phyloP scores from a whole-genome alignment of 1,140 invertebrate genomes.

The Mamestra configurata region DNA sequence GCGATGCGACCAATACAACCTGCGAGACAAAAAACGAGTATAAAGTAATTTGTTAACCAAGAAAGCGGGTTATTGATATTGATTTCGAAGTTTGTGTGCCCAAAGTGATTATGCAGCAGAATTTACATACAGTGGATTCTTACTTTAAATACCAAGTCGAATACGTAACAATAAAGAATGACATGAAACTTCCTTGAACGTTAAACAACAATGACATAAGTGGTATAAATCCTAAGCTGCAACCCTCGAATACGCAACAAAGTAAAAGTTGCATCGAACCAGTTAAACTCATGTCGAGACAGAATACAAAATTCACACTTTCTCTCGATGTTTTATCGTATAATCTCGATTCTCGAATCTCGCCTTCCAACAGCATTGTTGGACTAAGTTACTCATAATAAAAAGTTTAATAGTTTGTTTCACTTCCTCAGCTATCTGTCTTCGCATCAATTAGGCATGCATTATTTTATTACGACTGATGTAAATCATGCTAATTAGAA shows the following conservation, averaged over 20 bases:
- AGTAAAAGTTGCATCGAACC: conserved; percentile 50
- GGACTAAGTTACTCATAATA: neutral
- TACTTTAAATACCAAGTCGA: neutral
- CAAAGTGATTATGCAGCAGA: neutral
- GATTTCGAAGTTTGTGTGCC: neutral
- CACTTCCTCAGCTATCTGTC: conserved; percentile 28
- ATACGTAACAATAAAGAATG: neutral
- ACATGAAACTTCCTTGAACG: conserved; percentile 8
- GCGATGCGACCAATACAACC: conserved; percentile 84
- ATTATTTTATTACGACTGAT: neutral
- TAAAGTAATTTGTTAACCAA: neutral
- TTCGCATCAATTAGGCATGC: conserved; percentile 13
- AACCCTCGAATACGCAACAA: conserved; percentile 28
- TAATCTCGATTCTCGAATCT: conserved; percentile 26
- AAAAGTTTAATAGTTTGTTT: conserved; percentile 10
- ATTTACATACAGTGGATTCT: neutral
- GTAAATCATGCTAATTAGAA: conserved; percentile 20
- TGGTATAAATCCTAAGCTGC: conserved; percentile 40
- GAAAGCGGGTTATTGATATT: neutral
- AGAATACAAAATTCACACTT: conserved; percentile 51
- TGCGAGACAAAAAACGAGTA: conserved; percentile 66
- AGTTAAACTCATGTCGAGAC: conserved; percentile 43
- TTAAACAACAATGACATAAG: conserved; percentile 22
- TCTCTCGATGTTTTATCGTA: conserved; percentile 40
- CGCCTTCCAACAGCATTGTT: conserved; percentile 23